Base-by-base conservation (phyloP, 1,140 invertebrate species). In the Spodoptera litura region DNA sequence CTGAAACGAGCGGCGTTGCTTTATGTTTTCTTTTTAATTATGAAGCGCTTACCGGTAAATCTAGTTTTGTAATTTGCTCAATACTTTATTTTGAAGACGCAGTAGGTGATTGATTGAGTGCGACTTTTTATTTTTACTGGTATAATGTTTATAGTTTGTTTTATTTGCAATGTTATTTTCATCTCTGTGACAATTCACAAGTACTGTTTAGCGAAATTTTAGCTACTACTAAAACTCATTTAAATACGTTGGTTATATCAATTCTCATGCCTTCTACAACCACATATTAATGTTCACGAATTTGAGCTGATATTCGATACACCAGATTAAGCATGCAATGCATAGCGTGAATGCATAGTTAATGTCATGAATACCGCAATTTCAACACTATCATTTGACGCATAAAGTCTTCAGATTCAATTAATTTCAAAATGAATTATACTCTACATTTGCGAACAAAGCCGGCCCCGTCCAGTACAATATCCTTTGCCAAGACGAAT, bases 401-500 rank as follows among this genome's bases (percentile, higher is more conserved):
- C 56, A n/a, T 8, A n/a, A 12, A 15, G 13, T n/a, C 12, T 27
- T 51, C 66, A 52, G 20, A 53, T 52, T 70, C 66, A 70, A 70
- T 70, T 70, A 53, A 52, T 15, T 25, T 31, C 49, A 25, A 70
- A 31, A 9, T 70, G 66, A 53, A 53, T 70, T 70, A 53, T 53
- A 49, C n/a, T 52, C 12, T 53, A 52, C 12, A 53, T 70, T 27
- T 12, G 1, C 12, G 15, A 31, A 53, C 66, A 74, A 59, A 73
- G 53, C 31, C 12, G 12, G 10, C 25, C 44, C 61, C n/a, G 56
- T 74, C 51, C 56, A 6, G 38, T 61, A 61, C 56, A 74, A 61
- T 59, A 74, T 44, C 71, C 25, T 74, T 74, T 74, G 55, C 38
- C 12, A 44, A 51, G 20, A 74, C 71, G 38, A 74, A 74, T 74